Percentiles rank a stretch among this genome's conserved stretches.
These are phyloP conservation scores for Nemotelus pantherinus DNA, from an alignment of 2,888 invertebrate species.

Conservation along the genomic window DNA sequence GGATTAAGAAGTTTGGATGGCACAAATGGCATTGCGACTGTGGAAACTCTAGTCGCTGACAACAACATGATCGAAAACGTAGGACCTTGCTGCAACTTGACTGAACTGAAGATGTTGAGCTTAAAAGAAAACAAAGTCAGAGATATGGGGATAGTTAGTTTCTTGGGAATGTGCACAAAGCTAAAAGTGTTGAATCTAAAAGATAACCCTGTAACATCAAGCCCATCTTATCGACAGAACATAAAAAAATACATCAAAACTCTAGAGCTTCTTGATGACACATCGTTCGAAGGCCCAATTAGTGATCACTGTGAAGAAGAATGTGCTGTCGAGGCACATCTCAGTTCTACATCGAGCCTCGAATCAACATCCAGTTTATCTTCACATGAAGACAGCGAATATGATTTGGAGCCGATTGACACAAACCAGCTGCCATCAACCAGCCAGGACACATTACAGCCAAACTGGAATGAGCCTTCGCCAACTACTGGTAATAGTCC, in stretches of 20 bases:
- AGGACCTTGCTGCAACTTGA: slow-evolving; percentile 70
- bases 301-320: slow-evolving; percentile 28
- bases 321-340: background rate
- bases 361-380: slow-evolving; percentile 24
- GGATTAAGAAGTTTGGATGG: slow-evolving; percentile 74
- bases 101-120: slow-evolving; percentile 65
- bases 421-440: slow-evolving; percentile 41
- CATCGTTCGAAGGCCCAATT: background rate
- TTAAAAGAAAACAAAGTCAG: slow-evolving; percentile 61
- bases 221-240: slow-evolving; percentile 60
- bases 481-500: slow-evolving; percentile 23
- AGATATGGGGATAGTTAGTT: slow-evolving; percentile 60
- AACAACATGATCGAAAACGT: slow-evolving; percentile 72
- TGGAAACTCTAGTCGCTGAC: slow-evolving; percentile 72
- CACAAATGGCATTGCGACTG: slow-evolving; percentile 70
- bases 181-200: slow-evolving; percentile 68
- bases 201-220: slow-evolving; percentile 64
- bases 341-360: slow-evolving; percentile 39
- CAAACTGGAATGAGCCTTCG: slow-evolving; percentile 44
- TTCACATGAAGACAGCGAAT: slow-evolving; percentile 8
- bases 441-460: slow-evolving; percentile 38
- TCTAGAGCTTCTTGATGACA: slow-evolving; percentile 63
- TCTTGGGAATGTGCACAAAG: slow-evolving; percentile 65
- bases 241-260: slow-evolving; percentile 62
- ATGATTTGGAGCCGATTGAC: background rate